Evolutionary conservation across 1,140 invertebrate genomes (phyloP).

Genomic region (Mesaphorura yosii): DNA sequence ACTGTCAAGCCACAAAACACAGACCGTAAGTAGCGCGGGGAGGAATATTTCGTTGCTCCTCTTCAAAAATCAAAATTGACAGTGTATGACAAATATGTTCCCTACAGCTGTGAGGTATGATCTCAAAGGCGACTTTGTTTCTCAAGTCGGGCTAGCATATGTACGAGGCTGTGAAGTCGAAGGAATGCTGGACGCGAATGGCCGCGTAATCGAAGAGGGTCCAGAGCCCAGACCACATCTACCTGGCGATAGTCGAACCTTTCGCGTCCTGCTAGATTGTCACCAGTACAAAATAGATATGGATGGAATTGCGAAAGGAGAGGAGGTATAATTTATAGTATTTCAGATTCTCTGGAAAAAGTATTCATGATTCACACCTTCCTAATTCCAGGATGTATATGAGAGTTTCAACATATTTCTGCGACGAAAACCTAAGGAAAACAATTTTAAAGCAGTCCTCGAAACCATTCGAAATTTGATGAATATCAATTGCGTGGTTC

Average conservation of each 20-base stretch:
- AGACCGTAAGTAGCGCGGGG: constrained; percentile 50
- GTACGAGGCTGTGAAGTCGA: constrained; percentile 97
- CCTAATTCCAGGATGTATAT: constrained; percentile 63
- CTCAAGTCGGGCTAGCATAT: constrained; percentile 79
- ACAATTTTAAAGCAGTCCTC: constrained; percentile 98
- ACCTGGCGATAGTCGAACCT: constrained; percentile 80
- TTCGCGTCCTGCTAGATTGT: constrained; percentile 83
- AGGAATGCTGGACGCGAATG: constrained; percentile 93
- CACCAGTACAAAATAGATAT: constrained; percentile 94
- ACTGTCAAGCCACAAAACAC: constrained; percentile 71
- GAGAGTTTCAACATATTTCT: constrained; percentile 96
- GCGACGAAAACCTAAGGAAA: constrained; percentile 95
- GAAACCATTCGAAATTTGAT: constrained; percentile 97
- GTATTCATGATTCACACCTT: background rate
- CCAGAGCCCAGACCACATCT: constrained; percentile 76
- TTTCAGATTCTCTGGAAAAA: background rate
- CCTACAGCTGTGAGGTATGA: constrained; percentile 61
- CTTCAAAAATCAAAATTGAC: background rate
- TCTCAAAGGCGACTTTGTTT: constrained; percentile 67
- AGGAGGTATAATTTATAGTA: constrained; percentile 42
- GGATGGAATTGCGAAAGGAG: constrained; percentile 61
- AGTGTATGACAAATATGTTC: constrained; percentile 32
- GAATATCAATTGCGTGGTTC: constrained; percentile 98
- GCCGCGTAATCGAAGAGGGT: constrained; percentile 93
- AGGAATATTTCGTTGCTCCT: constrained; percentile 1